Percentiles rank a stretch among this genome's conserved stretches.
Conservation (phyloP, 1,140 invertebrate species). For the Brachionus paranguensis region DNA sequence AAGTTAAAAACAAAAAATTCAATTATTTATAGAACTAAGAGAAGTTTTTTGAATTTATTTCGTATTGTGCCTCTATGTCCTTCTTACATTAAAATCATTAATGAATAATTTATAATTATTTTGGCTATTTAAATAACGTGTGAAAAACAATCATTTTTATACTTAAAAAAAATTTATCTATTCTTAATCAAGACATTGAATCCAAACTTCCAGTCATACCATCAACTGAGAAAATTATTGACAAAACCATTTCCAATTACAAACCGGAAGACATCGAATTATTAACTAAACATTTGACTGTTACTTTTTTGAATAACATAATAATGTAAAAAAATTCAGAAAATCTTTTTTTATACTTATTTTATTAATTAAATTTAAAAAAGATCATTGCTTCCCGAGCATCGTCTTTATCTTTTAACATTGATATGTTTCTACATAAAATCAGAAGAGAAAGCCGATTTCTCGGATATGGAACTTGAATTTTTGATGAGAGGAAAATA, state of each 20-base stretch:
- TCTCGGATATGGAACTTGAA: constrained; percentile 34
- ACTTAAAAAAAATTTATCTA: neutral
- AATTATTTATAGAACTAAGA: too few species aligned
- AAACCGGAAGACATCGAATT: neutral
- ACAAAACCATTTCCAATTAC: neutral
- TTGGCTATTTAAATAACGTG: neutral
- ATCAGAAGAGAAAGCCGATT: neutral
- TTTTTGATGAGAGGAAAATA: constrained; percentile 40
- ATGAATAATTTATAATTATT: neutral
- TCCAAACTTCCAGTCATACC: neutral
- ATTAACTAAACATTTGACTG: neutral
- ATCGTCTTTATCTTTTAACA: constrained; percentile 43
- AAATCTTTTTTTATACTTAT: neutral
- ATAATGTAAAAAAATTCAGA: neutral
- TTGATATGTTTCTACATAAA: constrained; percentile 32
- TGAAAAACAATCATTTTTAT: neutral
- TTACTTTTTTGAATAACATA: constrained; percentile 11
- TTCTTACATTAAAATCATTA: neutral
- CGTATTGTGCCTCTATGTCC: neutral
- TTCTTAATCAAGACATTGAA: neutral
- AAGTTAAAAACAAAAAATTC: too few species aligned
- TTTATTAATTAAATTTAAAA: neutral
- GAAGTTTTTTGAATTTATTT: neutral
- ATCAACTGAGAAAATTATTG: neutral
- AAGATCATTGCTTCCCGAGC: constrained; percentile 29